phyloP scores from a whole-genome alignment of 2,888 invertebrate species.

The Hybos culiciformis region DNA sequence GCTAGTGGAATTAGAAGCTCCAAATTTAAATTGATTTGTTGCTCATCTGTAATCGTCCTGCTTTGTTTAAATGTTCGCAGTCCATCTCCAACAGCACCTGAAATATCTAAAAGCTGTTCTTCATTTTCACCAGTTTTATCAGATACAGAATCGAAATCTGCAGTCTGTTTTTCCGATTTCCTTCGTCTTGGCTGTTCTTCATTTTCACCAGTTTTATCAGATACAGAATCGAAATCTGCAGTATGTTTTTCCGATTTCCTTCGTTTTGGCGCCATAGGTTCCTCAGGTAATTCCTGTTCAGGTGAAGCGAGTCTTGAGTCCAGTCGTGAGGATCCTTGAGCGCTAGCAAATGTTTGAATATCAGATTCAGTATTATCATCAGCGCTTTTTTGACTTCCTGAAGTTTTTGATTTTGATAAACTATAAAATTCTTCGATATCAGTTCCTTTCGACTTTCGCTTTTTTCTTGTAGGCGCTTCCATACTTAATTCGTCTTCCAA shows the following conservation, averaged over 20 bases:
- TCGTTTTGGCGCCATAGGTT: conserved; percentile 25
- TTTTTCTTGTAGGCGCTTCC: conserved; percentile 37
- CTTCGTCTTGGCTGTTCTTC: conserved; percentile 30
- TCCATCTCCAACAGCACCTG: conserved; percentile 45
- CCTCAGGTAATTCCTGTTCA: conserved; percentile 29
- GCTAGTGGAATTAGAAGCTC: conserved; percentile 32
- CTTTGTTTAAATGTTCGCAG: conserved; percentile 23
- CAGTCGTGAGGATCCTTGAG: conserved; percentile 42
- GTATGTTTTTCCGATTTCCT: conserved; percentile 25
- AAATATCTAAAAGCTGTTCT: conserved; percentile 37
- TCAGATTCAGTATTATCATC: conserved; percentile 52
- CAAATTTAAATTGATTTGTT: conserved; percentile 35
- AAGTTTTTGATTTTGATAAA: conserved; percentile 46
- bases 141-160: conserved; percentile 35
- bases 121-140: conserved; percentile 30
- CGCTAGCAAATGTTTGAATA: conserved; percentile 52
- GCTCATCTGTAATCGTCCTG: conserved; percentile 37
- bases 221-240: conserved; percentile 36
- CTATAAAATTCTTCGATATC: conserved; percentile 55
- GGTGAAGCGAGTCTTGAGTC: conserved; percentile 21
- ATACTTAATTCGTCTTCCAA: conserved; percentile 44
- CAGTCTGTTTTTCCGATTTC: conserved; percentile 23
- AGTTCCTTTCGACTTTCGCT: conserved; percentile 52
- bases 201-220: no score
- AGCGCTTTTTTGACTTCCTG: conserved; percentile 34